A percentile compares a stretch with the other conserved stretches of the same genome.
These are phyloP conservation scores for Petrocephalus schoutedeni DNA, from an alignment of 2,797 vertebrate species.

Conservation along the genomic window DNA sequence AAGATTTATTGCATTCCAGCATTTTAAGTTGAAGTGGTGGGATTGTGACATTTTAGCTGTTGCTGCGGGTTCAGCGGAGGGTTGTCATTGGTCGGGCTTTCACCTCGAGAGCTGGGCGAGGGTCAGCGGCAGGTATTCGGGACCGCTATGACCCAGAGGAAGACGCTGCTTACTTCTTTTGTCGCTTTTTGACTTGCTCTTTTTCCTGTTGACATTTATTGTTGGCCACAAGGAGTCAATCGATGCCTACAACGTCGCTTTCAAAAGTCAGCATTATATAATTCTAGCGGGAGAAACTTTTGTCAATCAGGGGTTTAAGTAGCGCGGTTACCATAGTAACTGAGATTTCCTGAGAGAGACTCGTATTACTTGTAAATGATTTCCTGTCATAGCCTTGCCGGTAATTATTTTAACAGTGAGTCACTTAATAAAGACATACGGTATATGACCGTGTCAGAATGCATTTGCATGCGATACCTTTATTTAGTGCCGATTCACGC, in stretches of 20 bases:
- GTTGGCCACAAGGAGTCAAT: conserved; percentile 3
- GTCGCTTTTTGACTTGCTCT: conserved; percentile 16
- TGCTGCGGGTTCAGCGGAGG: not conserved
- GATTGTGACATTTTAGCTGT: conserved; percentile 13
- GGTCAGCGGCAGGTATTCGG: not conserved
- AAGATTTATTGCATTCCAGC: not conserved
- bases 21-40: not conserved
- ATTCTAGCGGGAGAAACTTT: conserved; percentile 13
- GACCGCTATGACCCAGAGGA: not conserved
- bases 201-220: not conserved
- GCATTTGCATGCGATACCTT: not conserved
- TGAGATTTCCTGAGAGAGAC: conserved; percentile 7
- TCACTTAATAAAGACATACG: not conserved
- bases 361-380: conserved; percentile 17
- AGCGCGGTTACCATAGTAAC: conserved; percentile 17
- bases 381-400: conserved; percentile 14
- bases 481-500: not conserved
- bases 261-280: conserved; percentile 19
- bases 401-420: conserved; percentile 10
- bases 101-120: not conserved
- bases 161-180: not conserved
- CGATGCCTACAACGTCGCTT: conserved; percentile 10
- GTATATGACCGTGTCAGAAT: not conserved
- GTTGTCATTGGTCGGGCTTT: not conserved
- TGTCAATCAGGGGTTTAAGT: conserved; percentile 14